Evolutionary conservation across 2,888 invertebrate species (phyloP).

Genomic region (Nemapogon koenigi): DNA sequence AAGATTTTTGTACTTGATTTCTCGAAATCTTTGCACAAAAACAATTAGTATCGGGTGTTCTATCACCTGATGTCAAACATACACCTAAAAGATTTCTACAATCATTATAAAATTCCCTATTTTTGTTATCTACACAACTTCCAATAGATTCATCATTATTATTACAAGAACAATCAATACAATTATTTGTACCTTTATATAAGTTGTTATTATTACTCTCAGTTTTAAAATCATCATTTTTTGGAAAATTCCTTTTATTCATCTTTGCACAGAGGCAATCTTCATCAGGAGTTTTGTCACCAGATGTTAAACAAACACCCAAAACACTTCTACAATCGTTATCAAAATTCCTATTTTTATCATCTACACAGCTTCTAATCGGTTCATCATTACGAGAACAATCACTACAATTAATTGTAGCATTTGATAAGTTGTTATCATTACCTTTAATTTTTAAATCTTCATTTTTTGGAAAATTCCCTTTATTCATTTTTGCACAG

Average conservation of each 20-base stretch:
- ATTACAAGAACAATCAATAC: too few species aligned
- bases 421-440: too few species aligned
- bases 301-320: conserved; percentile 49
- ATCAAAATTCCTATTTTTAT: neutral
- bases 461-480: too few species aligned
- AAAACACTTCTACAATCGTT: conserved; percentile 44
- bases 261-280: conserved; percentile 50
- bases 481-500: conserved; percentile 31
- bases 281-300: conserved; percentile 38
- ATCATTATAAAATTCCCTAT: too few species aligned
- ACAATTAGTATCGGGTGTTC: too few species aligned
- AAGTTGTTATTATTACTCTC: neutral
- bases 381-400: neutral
- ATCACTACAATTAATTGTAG: conserved; percentile 1
- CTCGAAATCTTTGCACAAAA: too few species aligned
- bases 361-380: neutral
- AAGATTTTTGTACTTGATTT: too few species aligned
- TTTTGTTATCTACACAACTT: too few species aligned
- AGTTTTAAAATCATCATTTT: neutral
- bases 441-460: too few species aligned
- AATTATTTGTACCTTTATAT: neutral
- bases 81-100: too few species aligned
- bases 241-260: conserved; percentile 18
- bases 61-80: too few species aligned
- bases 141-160: too few species aligned